Evolutionary conservation across 2,113 vertebrate species (phyloP).

Genomic region (Rhabdomys dilectus): DNA sequence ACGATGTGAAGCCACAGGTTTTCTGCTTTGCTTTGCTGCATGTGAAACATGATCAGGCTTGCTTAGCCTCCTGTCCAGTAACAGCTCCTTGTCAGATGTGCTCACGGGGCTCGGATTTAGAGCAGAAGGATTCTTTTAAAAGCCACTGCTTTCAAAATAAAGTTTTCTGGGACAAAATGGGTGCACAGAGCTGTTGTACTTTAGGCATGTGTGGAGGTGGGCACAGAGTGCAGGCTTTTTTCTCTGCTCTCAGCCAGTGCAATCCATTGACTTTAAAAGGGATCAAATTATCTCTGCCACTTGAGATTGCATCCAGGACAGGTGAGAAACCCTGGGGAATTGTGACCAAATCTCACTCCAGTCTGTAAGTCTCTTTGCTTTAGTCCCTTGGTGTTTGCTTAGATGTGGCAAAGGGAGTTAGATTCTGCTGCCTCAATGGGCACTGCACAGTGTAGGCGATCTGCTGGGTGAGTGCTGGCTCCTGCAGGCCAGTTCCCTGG

Average conservation of each 20-base stretch:
- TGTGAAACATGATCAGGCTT: conserved; percentile 76
- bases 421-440: conserved; percentile 55
- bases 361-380: conserved; percentile 61
- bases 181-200: conserved; percentile 40
- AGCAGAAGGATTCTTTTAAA: neutral
- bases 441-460: conserved; percentile 41
- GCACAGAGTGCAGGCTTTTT: conserved; percentile 48
- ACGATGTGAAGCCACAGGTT: conserved; percentile 71
- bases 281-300: conserved; percentile 72
- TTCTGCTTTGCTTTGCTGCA: neutral
- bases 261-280: conserved; percentile 63
- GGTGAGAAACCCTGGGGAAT: conserved; percentile 51
- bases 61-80: conserved; percentile 47
- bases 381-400: conserved; percentile 59
- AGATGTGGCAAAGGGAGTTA: conserved; percentile 4
- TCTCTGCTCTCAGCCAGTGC: conserved; percentile 42
- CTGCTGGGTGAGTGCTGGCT: conserved; percentile 62
- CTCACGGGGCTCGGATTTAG: neutral
- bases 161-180: conserved; percentile 58
- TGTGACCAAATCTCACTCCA: conserved; percentile 71
- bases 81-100: conserved; percentile 70
- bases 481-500: conserved; percentile 57
- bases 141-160: conserved; percentile 66
- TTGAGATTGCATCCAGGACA: conserved; percentile 69
- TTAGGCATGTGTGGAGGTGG: neutral